These are phyloP conservation scores for Heliopora coerulea DNA, from an alignment of 92 coral and sea anemone species.

Conservation along the genomic window DNA sequence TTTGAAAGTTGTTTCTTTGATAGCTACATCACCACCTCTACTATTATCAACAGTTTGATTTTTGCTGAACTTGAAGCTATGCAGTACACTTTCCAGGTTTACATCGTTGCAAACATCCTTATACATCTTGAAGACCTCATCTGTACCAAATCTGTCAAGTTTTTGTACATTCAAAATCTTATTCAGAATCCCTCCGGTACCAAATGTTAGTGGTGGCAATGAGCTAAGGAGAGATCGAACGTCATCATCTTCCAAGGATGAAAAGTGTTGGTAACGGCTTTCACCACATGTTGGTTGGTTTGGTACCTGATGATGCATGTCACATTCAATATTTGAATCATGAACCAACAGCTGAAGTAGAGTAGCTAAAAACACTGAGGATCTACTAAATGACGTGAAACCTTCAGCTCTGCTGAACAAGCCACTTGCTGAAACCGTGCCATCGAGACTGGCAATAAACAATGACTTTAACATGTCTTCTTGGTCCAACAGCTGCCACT, in stretches of 20 bases:
- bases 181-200: conserved; percentile 72
- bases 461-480: conserved; percentile 4
- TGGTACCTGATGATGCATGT: neutral
- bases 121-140: conserved; percentile 61
- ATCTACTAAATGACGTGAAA: neutral
- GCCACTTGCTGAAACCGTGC: conserved; percentile 2
- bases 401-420: neutral
- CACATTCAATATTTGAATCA: conserved; percentile 58
- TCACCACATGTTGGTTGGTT: conserved; percentile 10
- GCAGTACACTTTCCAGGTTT: neutral
- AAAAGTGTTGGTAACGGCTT: conserved; percentile 16
- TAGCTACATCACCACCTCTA: neutral
- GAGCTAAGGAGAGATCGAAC: neutral
- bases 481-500: neutral
- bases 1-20: neutral
- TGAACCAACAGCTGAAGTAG: conserved; percentile 68
- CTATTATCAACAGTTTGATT: neutral
- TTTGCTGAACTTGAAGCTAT: neutral
- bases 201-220: conserved; percentile 45
- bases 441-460: neutral
- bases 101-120: conserved; percentile 8
- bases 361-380: conserved; percentile 52
- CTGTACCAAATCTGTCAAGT: conserved; percentile 76
- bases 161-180: conserved; percentile 64
- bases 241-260: neutral